Base-by-base conservation (phyloP, 2,113 vertebrate genomes). In the Labrus mixtus region DNA sequence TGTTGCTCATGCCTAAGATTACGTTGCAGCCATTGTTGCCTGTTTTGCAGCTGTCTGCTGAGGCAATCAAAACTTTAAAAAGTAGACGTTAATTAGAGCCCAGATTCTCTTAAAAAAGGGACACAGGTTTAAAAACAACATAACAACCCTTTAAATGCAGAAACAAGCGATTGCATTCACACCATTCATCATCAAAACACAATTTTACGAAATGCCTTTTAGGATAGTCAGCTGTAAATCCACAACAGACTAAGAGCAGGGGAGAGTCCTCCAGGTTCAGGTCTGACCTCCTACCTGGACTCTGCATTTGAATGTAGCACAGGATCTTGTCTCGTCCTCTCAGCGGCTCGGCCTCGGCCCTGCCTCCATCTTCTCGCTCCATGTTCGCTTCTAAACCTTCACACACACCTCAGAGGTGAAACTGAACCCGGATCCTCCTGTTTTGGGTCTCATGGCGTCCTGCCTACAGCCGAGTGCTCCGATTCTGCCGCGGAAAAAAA, bases 261-360 rank as follows among this genome's bases (percentile, higher is more conserved):
- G 58, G 59, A 41, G 39, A 41, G 8, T 41, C 39, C 39, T 41
- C 46, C 75, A n/a, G 73, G 65, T 48, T 6, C 56, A 15, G 72
- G 17, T 25, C 53, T 6, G 15, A 12, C 58, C 54, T 77, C 87
- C 54, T 89, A 90, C 91, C 91, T 92, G 91, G 91, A 74, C 86
- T 90, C 82, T 90, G 87, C 91, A 92, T 92, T 81, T 73, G 76
- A 16, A 92, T 90, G 82, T 91, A 92, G 68, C 84, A 89, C 60
- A 92, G 84, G 79, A 92, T 80, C 59, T 82, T 82, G 19, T 90
- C 88, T 50, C 79, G 73, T 11, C 79, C 77, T 37, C 81, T 67
- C 36, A 0, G 15, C 11, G 68, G 48, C 77, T 76, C 73, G 19
- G 62, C 65, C 60, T 68, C 68, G 16, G 76, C 67, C 59, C 83